Evolutionary conservation across 2,113 vertebrate genomes (phyloP).

Genomic region (Meleagris gallopavo): DNA sequence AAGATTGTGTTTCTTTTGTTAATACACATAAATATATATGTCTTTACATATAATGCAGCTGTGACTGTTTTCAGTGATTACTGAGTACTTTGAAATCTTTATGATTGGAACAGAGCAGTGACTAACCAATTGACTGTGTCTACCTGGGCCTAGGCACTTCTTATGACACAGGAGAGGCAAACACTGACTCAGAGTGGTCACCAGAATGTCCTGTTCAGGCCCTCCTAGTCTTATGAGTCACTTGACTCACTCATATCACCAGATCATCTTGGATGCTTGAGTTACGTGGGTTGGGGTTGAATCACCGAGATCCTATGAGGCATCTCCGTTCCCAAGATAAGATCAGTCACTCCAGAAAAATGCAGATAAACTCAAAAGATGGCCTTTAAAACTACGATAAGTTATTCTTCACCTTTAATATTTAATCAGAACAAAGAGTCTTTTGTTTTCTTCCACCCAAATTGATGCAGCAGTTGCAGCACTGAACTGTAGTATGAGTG

Average conservation of each 20-base stretch:
- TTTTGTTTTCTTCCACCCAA: not conserved
- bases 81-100: not conserved
- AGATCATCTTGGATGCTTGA: not conserved
- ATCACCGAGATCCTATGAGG: slow-evolving; percentile 1
- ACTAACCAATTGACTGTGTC: not conserved
- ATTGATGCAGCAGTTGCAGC: not conserved
- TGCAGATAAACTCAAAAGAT: not conserved
- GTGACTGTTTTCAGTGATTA: not conserved
- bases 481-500: not conserved
- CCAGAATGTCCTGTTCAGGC: not conserved
- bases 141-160: not conserved
- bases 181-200: not conserved
- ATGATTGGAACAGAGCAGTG: not conserved
- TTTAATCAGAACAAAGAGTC: not conserved
- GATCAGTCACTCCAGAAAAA: not conserved
- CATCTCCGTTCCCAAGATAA: not conserved
- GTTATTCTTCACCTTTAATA: not conserved
- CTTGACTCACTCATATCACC: not conserved
- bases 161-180: not conserved
- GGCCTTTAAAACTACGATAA: not conserved
- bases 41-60: not conserved
- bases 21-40: not conserved
- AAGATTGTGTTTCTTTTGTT: not conserved
- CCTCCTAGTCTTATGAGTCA: slow-evolving; percentile 17
- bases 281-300: slow-evolving; percentile 32